A percentile compares a stretch with the other conserved stretches of the same genome.
These are phyloP conservation scores for Pituophis catenifer DNA, from an alignment of 2,113 vertebrate genomes.

Conservation along the genomic window DNA sequence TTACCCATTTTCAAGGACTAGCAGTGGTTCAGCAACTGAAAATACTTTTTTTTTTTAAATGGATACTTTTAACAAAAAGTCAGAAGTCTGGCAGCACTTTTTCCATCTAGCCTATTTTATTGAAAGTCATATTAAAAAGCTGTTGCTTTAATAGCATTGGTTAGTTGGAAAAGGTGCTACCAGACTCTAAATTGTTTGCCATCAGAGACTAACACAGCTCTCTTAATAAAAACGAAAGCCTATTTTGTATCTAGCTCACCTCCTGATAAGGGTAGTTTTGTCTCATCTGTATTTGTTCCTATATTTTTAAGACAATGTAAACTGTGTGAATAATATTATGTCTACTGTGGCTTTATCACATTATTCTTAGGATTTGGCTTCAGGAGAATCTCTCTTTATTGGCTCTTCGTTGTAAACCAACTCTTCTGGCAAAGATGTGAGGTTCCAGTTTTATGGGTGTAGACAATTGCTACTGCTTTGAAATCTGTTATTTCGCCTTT, in stretches of 20 bases:
- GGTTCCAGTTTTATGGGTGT: not conserved
- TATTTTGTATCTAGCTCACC: not conserved
- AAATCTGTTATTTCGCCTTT: not conserved
- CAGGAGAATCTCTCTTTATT: not conserved
- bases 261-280: not conserved
- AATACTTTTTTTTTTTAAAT: too few relatives aligned
- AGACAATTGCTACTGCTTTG: not conserved
- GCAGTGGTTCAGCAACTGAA: not conserved
- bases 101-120: not conserved
- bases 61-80: not conserved
- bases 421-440: not conserved
- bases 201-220: not conserved
- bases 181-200: not conserved
- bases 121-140: not conserved
- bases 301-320: not conserved
- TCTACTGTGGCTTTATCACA: not conserved
- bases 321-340: not conserved
- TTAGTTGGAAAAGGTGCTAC: not conserved
- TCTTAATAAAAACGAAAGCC: not conserved
- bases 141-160: not conserved
- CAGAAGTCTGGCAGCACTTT: not conserved
- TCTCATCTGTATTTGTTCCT: not conserved
- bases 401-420: not conserved
- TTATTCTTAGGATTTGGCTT: not conserved
- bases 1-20: not conserved